Evolutionary conservation across 1,140 invertebrate genomes (phyloP), one percentile per base, ranked within the genome.

Genomic region (Portunus trituberculatus): DNA sequence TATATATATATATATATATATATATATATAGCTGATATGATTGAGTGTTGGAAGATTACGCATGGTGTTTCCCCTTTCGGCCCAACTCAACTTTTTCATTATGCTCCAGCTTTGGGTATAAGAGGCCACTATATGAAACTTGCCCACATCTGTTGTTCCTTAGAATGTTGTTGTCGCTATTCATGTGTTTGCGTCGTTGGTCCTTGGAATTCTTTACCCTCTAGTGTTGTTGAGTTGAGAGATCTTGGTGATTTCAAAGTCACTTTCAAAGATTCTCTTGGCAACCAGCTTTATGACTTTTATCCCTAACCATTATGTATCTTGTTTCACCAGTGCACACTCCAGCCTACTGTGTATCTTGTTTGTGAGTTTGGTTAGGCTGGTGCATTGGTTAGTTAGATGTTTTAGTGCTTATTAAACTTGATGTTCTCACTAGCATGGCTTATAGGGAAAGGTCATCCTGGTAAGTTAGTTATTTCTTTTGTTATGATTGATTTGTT

Each of bases 1-100:
- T 76, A 76, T 76, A 76, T 76, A 76, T 76, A 76, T 76, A 76
- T 76, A 76, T 76, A 76, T 76, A 76, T 76, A 76, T 76, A 76
- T 76, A 76, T 76, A 76, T 76, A 76, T 76, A 12, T 76, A 76
- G 59, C 10, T 25, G 10, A 76, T 14, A 25, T 14, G 59, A 76
- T 25, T 10, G 59, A 25, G 59, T 76, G 10, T 14, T 76, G 59
- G 10, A 76, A 76, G 59, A 10, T 14, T 76, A 76, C 59, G 25
- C 25, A 10, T 14, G 25, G 10, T 76, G 10, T 25, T 76, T 14
- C 59, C 59, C 25, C 25, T 14, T 14, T 76, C 59, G 25, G 25
- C 10, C 10, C 59, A 12, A 76, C 10, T 76, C 59, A 76, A 10
- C 25, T 14, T 76, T 76, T 76, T 10, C 10, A 10, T 25, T 76